Evolutionary conservation across 2,113 vertebrate species (phyloP).

Genomic region (Astur gentilis): DNA sequence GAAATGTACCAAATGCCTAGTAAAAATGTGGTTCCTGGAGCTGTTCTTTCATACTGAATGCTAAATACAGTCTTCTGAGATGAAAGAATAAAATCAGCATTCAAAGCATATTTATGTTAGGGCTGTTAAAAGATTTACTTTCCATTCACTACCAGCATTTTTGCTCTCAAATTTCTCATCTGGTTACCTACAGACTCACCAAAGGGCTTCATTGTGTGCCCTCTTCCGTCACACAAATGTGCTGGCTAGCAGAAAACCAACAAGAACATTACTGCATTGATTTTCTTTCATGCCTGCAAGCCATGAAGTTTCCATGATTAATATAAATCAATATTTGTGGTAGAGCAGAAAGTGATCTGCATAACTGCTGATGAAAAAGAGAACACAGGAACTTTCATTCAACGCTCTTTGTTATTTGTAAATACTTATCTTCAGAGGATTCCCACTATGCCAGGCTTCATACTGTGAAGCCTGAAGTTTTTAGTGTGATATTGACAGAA

Average conservation of each 20-base stretch:
- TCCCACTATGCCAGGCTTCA: background rate
- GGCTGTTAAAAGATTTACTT: background rate
- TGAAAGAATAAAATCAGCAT: background rate
- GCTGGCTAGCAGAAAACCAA: background rate
- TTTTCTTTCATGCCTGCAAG: constrained; percentile 45
- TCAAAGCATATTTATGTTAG: background rate
- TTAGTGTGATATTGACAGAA: background rate
- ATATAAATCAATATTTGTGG: constrained; percentile 57
- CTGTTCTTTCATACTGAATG: background rate
- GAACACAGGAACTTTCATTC: background rate
- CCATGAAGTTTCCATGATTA: constrained; percentile 39
- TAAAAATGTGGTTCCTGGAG: background rate
- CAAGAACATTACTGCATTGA: background rate
- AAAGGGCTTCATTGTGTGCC: background rate
- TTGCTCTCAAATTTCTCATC: background rate
- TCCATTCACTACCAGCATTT: background rate
- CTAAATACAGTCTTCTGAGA: background rate
- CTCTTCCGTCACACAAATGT: background rate
- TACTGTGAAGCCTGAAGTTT: background rate
- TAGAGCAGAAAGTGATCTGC: constrained; percentile 38
- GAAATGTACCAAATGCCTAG: background rate
- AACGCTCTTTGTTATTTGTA: background rate
- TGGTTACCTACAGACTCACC: background rate
- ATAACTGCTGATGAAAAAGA: constrained; percentile 39
- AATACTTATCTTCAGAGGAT: background rate